These are phyloP conservation scores for Chionomys nivalis DNA, from an alignment of 2,113 vertebrate genomes.

Conservation along the genomic window DNA sequence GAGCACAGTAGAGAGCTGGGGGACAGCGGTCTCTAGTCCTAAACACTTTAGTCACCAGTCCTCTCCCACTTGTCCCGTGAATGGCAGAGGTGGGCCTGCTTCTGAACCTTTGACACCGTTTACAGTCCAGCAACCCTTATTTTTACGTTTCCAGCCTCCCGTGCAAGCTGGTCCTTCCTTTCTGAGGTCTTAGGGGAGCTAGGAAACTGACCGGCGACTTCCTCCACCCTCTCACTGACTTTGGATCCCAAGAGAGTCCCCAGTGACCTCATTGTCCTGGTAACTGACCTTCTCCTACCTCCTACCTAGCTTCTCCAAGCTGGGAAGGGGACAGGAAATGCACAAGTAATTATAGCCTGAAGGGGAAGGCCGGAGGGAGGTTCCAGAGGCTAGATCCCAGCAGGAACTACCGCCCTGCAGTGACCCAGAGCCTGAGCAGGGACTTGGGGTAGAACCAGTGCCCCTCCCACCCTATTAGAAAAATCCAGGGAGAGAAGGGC, in stretches of 20 bases:
- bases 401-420: background rate
- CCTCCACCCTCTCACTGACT: slow-evolving; percentile 9
- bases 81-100: background rate
- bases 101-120: slow-evolving; percentile 39
- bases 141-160: background rate
- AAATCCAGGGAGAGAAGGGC: background rate
- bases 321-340: slow-evolving; percentile 79
- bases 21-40: background rate
- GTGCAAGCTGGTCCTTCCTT: background rate
- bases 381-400: slow-evolving; percentile 63
- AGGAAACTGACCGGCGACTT: slow-evolving; percentile 34
- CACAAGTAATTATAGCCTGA: slow-evolving; percentile 61
- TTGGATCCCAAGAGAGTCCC: slow-evolving; percentile 56
- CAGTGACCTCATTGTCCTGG: slow-evolving; percentile 72
- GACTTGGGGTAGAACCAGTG: too few relatives aligned
- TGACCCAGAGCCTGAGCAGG: background rate
- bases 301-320: slow-evolving; percentile 67
- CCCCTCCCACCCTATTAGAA: background rate
- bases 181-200: background rate
- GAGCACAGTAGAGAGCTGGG: background rate
- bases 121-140: background rate
- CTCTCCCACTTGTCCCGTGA: background rate
- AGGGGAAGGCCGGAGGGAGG: slow-evolving; percentile 70
- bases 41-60: background rate
- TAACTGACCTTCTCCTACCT: slow-evolving; percentile 60